A percentile compares a stretch with the other conserved stretches of the same genome.
These are phyloP conservation scores for Drosophila nasuta DNA, from an alignment of 1,140 invertebrate genomes.

Conservation along the genomic window DNA sequence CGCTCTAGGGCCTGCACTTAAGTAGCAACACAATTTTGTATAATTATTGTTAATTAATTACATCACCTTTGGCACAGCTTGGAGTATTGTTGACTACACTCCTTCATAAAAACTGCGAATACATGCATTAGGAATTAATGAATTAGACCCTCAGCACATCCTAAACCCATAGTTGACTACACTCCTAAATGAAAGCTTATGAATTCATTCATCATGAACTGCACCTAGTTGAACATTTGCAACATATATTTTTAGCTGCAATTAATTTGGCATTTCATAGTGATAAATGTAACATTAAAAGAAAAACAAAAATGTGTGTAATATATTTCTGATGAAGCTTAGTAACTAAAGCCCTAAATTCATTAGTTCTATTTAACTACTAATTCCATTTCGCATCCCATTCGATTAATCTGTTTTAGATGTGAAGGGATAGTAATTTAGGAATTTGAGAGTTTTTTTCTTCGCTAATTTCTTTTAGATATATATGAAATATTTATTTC, in stretches of 20 bases:
- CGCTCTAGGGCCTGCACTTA: not conserved
- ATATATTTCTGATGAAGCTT: no score
- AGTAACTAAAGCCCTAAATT: no score
- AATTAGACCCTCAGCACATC: conserved; percentile 1
- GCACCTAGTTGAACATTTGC: not conserved
- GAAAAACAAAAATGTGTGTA: no score
- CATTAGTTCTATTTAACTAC: no score
- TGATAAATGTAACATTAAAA: no score
- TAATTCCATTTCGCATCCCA: no score
- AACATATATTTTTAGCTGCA: not conserved
- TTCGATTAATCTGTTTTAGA: no score
- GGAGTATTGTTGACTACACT: not conserved
- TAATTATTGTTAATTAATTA: conserved; percentile 1
- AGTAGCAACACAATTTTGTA: not conserved
- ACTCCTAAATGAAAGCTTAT: not conserved
- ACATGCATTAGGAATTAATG: not conserved
- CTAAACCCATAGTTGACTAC: not conserved
- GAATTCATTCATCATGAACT: not conserved
- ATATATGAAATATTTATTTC: no score
- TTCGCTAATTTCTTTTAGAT: no score
- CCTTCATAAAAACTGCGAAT: not conserved
- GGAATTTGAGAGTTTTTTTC: no score
- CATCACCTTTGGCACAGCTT: conserved; percentile 1
- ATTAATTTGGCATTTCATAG: no score
- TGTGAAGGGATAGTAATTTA: no score